A percentile compares a stretch with the other conserved stretches of the same genome.
These are phyloP conservation scores for Lepidochitona cinerea DNA, from an alignment of 2,888 invertebrate species.

Conservation along the genomic window DNA sequence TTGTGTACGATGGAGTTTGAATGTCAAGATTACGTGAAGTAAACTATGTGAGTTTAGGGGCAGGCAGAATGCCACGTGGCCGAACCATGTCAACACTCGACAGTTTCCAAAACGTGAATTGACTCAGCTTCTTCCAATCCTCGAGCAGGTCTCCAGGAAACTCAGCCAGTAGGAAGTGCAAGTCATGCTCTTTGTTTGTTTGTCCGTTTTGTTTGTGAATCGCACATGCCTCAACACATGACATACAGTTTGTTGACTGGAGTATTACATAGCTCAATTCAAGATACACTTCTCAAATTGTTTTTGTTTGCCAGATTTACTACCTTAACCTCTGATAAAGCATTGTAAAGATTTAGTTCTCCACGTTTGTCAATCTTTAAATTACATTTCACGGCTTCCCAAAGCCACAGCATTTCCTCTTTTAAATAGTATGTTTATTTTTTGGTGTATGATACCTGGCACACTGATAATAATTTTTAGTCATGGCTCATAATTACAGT, in stretches of 20 bases:
- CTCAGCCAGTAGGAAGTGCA: neutral
- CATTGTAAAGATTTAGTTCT: too few relatives aligned
- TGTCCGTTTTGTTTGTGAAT: neutral
- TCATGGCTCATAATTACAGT: too few relatives aligned
- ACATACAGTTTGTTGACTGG: neutral
- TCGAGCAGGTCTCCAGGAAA: neutral
- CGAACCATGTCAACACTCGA: neutral
- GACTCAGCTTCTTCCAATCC: neutral
- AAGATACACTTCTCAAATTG: neutral
- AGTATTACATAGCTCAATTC: neutral
- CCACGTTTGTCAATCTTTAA: too few relatives aligned
- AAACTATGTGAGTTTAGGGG: neutral
- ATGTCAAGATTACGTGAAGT: slow-evolving; percentile 1
- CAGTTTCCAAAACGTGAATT: slow-evolving; percentile 7
- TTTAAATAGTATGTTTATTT: too few relatives aligned
- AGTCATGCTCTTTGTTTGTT: neutral
- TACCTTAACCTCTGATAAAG: too few relatives aligned
- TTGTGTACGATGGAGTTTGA: neutral
- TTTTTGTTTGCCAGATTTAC: neutral
- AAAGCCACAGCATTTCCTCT: too few relatives aligned
- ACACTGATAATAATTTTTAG: too few relatives aligned
- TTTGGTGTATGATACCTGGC: too few relatives aligned
- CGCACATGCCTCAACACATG: neutral
- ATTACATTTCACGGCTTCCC: too few relatives aligned
- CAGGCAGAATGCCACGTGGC: neutral